These are phyloP conservation scores for Apolygus lucorum DNA, from an alignment of 1,140 invertebrate genomes.

Conservation along the genomic window DNA sequence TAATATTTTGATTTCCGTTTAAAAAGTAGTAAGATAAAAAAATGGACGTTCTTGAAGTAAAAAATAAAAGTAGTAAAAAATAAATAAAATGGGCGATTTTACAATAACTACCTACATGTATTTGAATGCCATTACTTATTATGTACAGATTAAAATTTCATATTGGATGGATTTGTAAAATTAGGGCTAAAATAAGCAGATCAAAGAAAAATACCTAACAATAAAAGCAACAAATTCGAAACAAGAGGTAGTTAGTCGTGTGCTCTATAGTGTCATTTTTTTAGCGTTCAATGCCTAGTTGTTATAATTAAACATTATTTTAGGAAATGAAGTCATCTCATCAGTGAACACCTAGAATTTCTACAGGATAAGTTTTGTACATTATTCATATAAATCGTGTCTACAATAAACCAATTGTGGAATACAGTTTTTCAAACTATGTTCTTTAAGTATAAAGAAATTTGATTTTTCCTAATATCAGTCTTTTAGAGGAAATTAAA, in stretches of 20 bases:
- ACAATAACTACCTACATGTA: too few relatives aligned
- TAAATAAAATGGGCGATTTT: too few relatives aligned
- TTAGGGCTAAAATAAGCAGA: constrained; percentile 19
- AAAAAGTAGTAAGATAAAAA: too few relatives aligned
- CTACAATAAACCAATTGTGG: constrained; percentile 6
- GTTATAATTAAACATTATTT: not conserved
- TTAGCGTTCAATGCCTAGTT: too few relatives aligned
- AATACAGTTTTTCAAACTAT: constrained; percentile 12
- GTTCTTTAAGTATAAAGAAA: constrained; percentile 10
- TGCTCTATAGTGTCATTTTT: not conserved
- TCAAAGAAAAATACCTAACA: not conserved
- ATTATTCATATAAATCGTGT: constrained; percentile 12
- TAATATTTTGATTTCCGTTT: too few relatives aligned
- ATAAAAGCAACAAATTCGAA: constrained; percentile 6
- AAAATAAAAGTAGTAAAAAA: too few relatives aligned
- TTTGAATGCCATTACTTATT: constrained; percentile 19
- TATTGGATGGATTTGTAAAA: constrained; percentile 26
- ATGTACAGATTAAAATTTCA: constrained; percentile 28
- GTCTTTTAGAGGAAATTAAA: constrained; percentile 29
- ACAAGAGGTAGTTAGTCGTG: constrained; percentile 13
- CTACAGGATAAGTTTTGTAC: constrained; percentile 5
- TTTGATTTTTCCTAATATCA: constrained; percentile 25
- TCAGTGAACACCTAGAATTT: not conserved
- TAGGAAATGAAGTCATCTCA: not conserved
- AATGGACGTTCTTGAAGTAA: too few relatives aligned